These are phyloP conservation scores for Pipistrellus pipistrellus DNA, from an alignment of 2,797 vertebrate genomes.

Conservation along the genomic window DNA sequence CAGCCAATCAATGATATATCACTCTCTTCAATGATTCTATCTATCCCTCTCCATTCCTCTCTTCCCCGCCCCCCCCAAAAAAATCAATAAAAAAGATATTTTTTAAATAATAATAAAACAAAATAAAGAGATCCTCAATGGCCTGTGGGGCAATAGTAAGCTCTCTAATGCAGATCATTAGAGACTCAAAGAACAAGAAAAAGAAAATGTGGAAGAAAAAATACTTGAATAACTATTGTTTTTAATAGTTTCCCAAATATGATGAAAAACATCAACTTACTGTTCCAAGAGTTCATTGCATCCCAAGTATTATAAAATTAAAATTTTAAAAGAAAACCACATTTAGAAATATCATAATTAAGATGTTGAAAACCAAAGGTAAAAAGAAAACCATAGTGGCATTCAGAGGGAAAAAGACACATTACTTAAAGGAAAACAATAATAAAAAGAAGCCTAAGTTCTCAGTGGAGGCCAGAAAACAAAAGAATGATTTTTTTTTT, in stretches of 20 bases:
- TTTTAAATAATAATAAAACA: background rate
- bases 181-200: background rate
- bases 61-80: no score
- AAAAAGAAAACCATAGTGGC: background rate
- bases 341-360: background rate
- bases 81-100: no score
- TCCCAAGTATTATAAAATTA: background rate
- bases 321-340: background rate
- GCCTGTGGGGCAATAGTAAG: background rate
- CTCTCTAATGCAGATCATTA: background rate
- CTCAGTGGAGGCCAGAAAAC: background rate
- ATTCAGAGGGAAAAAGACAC: background rate
- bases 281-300: background rate
- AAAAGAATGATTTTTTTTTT: background rate
- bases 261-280: background rate
- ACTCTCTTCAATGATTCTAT: no score
- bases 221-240: background rate
- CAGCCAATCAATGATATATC: no score
- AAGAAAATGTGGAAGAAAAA: background rate
- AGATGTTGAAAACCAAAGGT: background rate
- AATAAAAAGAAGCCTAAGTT: conserved; percentile 10
- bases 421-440: background rate
- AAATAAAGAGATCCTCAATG: background rate
- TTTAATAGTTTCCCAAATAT: background rate
- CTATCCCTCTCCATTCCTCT: no score